phyloP scores from a whole-genome alignment of 2,797 vertebrate species.

The Lacerta bilineata region DNA sequence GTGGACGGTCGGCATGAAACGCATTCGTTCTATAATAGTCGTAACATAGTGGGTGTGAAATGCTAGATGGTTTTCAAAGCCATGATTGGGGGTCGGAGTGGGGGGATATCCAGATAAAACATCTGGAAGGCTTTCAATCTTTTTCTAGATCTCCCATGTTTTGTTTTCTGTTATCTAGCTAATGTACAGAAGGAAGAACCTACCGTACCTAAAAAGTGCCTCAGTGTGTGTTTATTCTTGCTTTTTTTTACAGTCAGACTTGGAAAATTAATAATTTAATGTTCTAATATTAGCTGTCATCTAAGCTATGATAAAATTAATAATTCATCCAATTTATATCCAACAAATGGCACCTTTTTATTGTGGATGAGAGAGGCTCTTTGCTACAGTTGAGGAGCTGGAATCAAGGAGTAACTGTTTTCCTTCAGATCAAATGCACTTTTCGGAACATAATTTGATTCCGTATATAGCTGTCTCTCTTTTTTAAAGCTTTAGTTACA shows the following conservation, averaged over 20 bases:
- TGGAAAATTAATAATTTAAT: slow-evolving; percentile 92
- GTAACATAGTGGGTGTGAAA: slow-evolving; percentile 42
- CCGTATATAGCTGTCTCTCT: slow-evolving; percentile 55
- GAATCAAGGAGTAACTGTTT: slow-evolving; percentile 65
- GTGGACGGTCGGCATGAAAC: neutral
- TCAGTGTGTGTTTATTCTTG: slow-evolving; percentile 82
- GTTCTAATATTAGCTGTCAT: slow-evolving; percentile 93
- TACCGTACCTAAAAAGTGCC: slow-evolving; percentile 70
- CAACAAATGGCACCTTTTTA: slow-evolving; percentile 85
- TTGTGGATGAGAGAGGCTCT: slow-evolving; percentile 73
- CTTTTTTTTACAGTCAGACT: slow-evolving; percentile 81
- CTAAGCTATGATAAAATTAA: slow-evolving; percentile 91
- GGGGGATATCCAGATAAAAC: slow-evolving; percentile 44
- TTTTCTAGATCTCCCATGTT: slow-evolving; percentile 68
- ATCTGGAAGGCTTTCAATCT: slow-evolving; percentile 67
- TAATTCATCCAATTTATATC: slow-evolving; percentile 90
- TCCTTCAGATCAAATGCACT: slow-evolving; percentile 72
- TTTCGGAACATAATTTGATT: slow-evolving; percentile 66
- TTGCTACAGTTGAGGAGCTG: slow-evolving; percentile 64
- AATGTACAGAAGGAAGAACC: slow-evolving; percentile 71
- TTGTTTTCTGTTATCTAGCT: slow-evolving; percentile 66
- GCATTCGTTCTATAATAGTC: slow-evolving; percentile 21
- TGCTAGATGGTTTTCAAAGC: slow-evolving; percentile 55
- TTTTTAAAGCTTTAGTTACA: neutral
- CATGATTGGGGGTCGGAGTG: slow-evolving; percentile 13